A percentile compares a stretch with the other conserved stretches of the same genome.
phyloP scores from a whole-genome alignment of 2,797 vertebrate genomes.

The Gallinago stenura region DNA sequence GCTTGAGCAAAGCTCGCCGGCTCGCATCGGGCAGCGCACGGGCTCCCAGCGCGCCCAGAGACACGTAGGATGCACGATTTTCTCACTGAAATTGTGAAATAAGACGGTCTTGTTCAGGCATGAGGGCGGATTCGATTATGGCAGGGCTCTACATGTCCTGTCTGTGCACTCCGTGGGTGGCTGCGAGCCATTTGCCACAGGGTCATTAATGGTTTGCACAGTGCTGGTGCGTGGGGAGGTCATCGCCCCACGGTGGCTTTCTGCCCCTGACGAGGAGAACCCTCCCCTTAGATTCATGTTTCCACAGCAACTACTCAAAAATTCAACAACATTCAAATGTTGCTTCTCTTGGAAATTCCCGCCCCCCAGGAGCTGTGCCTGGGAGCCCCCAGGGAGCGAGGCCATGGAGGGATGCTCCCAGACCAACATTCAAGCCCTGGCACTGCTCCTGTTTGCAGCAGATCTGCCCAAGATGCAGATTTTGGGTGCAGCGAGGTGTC shows the following conservation, averaged over 20 bases:
- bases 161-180: fast-evolving
- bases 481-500: background rate
- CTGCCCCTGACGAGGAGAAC: fast-evolving
- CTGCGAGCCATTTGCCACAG: background rate
- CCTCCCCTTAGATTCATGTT: background rate
- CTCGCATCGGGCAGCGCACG: fast-evolving
- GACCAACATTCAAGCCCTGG: fast-evolving
- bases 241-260: background rate
- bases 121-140: fast-evolving
- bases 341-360: background rate
- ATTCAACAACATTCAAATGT: background rate
- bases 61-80: fast-evolving
- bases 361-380: background rate
- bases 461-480: background rate
- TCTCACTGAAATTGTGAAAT: background rate
- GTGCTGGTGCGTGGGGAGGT: fast-evolving
- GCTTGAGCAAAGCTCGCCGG: background rate
- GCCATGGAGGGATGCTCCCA: background rate
- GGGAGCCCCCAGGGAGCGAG: background rate
- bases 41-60: background rate
- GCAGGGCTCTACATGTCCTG: background rate
- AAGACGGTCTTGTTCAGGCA: background rate
- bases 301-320: background rate
- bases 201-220: fast-evolving
- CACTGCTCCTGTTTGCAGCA: background rate